Conservation (phyloP, 2,797 vertebrate species). For the Oreochromis grahami region DNA sequence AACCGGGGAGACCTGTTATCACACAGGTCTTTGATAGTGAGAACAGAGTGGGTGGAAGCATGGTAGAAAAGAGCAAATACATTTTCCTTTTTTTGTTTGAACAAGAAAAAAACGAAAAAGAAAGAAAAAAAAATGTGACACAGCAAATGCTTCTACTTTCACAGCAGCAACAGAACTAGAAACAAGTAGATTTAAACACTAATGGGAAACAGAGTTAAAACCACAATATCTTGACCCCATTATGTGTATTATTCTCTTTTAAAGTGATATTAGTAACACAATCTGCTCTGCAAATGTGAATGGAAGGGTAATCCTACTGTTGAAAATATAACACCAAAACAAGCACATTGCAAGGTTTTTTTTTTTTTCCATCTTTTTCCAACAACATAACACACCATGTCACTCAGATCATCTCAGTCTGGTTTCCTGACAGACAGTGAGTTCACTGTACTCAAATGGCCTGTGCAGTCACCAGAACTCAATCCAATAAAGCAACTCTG, state of each 20-base stretch:
- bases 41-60: conserved; percentile 33
- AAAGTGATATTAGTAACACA: background rate
- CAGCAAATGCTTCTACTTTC: conserved; percentile 5
- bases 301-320: background rate
- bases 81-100: conserved; percentile 23
- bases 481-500: background rate
- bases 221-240: background rate
- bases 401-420: background rate
- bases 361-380: no score
- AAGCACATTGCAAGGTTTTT: background rate
- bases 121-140: conserved; percentile 4
- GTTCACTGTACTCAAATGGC: background rate
- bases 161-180: background rate
- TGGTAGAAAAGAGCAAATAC: conserved; percentile 27
- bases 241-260: background rate
- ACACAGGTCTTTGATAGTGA: conserved; percentile 50
- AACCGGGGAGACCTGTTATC: conserved; percentile 47
- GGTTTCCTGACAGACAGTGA: background rate
- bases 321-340: background rate
- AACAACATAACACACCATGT: no score
- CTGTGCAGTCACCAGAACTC: background rate
- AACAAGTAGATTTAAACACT: background rate
- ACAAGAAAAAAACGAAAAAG: conserved; percentile 5
- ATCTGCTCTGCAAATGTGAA: background rate
- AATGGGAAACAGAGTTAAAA: background rate